These are phyloP conservation scores for Pristionchus pacificus DNA, from an alignment of 1,140 invertebrate genomes.

Conservation along the genomic window DNA sequence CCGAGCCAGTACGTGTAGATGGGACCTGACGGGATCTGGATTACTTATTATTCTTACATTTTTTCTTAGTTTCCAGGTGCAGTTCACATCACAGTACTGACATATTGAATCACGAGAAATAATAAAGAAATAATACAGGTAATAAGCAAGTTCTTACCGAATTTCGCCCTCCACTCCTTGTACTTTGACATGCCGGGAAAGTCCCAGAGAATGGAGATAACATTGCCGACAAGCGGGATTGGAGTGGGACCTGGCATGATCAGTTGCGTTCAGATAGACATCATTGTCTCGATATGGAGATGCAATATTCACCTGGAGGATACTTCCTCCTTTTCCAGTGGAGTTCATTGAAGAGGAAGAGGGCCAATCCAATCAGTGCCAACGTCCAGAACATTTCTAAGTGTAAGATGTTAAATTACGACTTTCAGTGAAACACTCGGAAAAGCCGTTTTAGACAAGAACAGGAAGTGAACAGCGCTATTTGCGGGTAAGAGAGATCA, in stretches of 20 bases:
- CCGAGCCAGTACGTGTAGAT: constrained; percentile 8
- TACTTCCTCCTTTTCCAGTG: constrained; percentile 4
- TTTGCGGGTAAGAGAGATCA: too few species aligned
- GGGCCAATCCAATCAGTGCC: background rate
- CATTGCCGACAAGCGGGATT: background rate
- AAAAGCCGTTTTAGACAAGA: too few species aligned
- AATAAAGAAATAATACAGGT: background rate
- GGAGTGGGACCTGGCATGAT: background rate
- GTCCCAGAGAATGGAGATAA: background rate
- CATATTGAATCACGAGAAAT: background rate
- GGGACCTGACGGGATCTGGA: background rate
- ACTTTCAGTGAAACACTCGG: too few species aligned
- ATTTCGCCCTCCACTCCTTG: background rate
- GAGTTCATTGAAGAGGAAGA: background rate
- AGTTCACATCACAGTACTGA: too few species aligned
- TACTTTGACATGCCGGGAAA: background rate
- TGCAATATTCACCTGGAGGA: background rate
- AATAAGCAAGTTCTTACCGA: background rate
- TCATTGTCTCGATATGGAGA: too few species aligned
- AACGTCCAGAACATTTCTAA: background rate
- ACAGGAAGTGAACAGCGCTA: too few species aligned
- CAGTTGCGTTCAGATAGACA: too few species aligned
- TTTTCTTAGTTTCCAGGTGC: background rate
- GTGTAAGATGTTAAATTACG: background rate
- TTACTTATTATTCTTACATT: background rate